Base-by-base conservation (phyloP, 2,797 vertebrate species). In the Molothrus ater region DNA sequence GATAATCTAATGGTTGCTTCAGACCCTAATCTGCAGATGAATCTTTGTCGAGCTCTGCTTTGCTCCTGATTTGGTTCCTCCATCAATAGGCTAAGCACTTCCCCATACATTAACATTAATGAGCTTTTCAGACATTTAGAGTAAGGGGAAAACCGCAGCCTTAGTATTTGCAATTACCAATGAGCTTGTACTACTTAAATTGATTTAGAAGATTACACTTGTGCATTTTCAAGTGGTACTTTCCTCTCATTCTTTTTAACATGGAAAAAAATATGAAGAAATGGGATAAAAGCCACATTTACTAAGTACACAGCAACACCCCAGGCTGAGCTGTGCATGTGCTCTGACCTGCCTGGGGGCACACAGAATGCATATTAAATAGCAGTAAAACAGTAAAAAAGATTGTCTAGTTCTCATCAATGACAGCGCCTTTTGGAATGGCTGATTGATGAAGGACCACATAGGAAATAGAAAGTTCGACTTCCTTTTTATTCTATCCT, bases 71-170 rank as follows among this genome's bases (percentile, higher is more conserved):
- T 95, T 81, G 63, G 81, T 83, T 94, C 63, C 85, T 79, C 18
- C 84, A 93, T 90, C 89, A 81, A 86, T 40, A 90, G 40, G 85
- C 91, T 79, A 75, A 84, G 79, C 72, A 86, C 59, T 94, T 79
- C 64, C 42, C 70, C 73, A 66, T n/a, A 70, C 66, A 88, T 93
- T 93, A 96, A 86, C 65, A 83, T 83, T 91, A 92, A 96, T 86
- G 87, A 94, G 76, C 88, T 93, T 92, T 90, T 68, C 61, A 87
- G 73, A 66, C 76, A 83, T 90, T 81, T 3, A 1, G 69, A 90
- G 61, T 47, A 76, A 56, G 17, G 53, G 50, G 31, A 0, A 71
- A 89, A 93, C 75, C 0, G 7, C 36, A 80, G 57, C 43, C 65
- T 66, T 70, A 69, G 7, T 81, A 64, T 90, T 86, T 92, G 73